Conservation (phyloP, 2,888 invertebrate genomes). For the Eueremaeus valkanovi region DNA sequence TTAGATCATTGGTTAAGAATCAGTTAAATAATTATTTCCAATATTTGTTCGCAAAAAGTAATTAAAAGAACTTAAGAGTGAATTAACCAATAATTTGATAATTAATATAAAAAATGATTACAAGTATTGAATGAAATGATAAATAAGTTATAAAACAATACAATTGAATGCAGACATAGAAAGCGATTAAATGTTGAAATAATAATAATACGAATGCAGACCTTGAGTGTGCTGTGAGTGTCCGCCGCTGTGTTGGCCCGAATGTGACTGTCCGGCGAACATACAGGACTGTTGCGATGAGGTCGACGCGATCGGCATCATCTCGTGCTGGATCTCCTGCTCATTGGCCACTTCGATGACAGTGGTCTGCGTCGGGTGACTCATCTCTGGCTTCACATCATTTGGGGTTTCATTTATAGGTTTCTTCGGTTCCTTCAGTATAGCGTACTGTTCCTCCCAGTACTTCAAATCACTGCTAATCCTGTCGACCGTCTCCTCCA, state of each 20-base stretch:
- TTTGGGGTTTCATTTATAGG: not conserved
- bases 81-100: too few relatives aligned
- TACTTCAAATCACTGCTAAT: not conserved
- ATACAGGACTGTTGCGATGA: conserved; percentile 10
- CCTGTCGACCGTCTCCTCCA: not conserved
- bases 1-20: too few relatives aligned
- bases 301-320: not conserved
- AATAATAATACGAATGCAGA: not conserved
- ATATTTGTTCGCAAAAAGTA: too few relatives aligned
- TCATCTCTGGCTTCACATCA: not conserved
- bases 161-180: too few relatives aligned
- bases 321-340: not conserved
- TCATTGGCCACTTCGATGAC: not conserved
- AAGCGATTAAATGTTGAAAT: not conserved
- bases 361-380: not conserved
- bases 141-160: too few relatives aligned
- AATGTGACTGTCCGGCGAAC: conserved; percentile 24
- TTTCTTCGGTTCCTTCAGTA: not conserved
- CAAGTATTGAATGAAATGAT: too few relatives aligned
- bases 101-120: too few relatives aligned
- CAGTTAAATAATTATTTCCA: too few relatives aligned
- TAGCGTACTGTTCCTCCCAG: conserved; percentile 25
- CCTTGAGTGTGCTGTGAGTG: too few relatives aligned
- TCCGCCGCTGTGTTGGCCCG: not conserved
- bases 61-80: too few relatives aligned